Base-by-base conservation (phyloP, 2,888 invertebrate genomes). In the Ophion costatus region DNA sequence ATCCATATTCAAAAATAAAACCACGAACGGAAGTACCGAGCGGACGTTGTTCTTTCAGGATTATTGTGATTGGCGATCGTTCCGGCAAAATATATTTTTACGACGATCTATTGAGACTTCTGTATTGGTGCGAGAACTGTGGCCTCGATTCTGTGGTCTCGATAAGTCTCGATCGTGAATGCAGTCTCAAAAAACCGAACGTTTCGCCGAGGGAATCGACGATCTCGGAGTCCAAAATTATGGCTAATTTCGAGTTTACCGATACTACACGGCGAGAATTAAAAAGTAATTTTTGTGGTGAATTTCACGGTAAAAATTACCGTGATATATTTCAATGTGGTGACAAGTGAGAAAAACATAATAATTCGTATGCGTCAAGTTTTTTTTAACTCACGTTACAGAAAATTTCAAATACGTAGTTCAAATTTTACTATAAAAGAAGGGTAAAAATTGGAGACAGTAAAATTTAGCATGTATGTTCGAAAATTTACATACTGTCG, bases 61-160 rank as follows among this genome's bases (percentile, higher is more conserved):
- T 94, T n/a, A 92, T 95, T 69, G 94, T 95, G 42, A 95, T 95
- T 0, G 96, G 95, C 14, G 95, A 95, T 89, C 92, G 91, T 17
- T 87, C 79, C 0, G 96, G 96, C 0, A 94, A 95, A 67, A 94
- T 96, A 67, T 94, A 94, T 87, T 96, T 96, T 91, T 96, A 95
- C 89, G 95, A 96, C 86, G 92, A 94, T 64, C 94, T 95, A 87
- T 90, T 96, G 88, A 95, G 94, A 89, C 92, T 96, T 75, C 87
- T 96, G 70, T 95, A 95, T 91, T 95, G 95, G 95, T 94, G 95
- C 80, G 94, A 94, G 59, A 94, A 94, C 10, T 94, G 94, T 85
- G 90, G 92, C 3, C 92, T 95, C 24, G 95, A 95, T 88, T 91
- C 92, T 64, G 94, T 95, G 70, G 93, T 89, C n/a, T 94, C 93